phyloP scores from a whole-genome alignment of 2,113 vertebrate species.

The Rana temporaria region DNA sequence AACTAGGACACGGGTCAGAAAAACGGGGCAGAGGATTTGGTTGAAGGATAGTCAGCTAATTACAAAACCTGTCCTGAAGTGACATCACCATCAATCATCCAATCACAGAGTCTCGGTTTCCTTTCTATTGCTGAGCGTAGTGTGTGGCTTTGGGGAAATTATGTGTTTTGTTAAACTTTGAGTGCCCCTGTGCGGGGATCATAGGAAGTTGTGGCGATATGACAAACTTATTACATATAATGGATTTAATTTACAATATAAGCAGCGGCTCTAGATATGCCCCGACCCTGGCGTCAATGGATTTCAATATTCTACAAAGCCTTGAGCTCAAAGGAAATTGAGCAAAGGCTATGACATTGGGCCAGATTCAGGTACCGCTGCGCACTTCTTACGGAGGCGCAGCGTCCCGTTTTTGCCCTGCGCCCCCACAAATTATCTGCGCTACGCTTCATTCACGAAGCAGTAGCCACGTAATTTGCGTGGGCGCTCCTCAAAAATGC shows the following conservation, averaged over 20 bases:
- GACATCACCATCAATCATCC: background rate
- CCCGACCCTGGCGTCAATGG: background rate
- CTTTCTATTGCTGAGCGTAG: background rate
- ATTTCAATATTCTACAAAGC: background rate
- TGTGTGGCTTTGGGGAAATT: background rate
- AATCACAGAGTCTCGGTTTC: background rate
- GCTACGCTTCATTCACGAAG: too few relatives aligned
- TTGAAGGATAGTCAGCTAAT: background rate
- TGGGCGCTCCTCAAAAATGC: too few relatives aligned
- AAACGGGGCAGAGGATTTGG: background rate
- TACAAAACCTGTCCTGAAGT: background rate
- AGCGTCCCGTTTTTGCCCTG: too few relatives aligned
- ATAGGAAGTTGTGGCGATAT: background rate
- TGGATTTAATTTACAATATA: background rate
- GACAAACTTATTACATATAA: background rate
- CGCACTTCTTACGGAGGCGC: too few relatives aligned
- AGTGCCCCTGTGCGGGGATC: background rate
- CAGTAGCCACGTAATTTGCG: too few relatives aligned
- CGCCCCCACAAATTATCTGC: too few relatives aligned
- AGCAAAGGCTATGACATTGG: too few relatives aligned
- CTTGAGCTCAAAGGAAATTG: background rate
- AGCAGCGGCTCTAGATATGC: background rate
- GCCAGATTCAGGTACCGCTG: too few relatives aligned
- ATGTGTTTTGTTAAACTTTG: conserved; percentile 36
- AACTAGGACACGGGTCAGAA: conserved; percentile 31